Percentiles rank a stretch among this genome's conserved stretches.
Conservation (phyloP, 2,797 vertebrate genomes). For the Syndactyla subalaris region DNA sequence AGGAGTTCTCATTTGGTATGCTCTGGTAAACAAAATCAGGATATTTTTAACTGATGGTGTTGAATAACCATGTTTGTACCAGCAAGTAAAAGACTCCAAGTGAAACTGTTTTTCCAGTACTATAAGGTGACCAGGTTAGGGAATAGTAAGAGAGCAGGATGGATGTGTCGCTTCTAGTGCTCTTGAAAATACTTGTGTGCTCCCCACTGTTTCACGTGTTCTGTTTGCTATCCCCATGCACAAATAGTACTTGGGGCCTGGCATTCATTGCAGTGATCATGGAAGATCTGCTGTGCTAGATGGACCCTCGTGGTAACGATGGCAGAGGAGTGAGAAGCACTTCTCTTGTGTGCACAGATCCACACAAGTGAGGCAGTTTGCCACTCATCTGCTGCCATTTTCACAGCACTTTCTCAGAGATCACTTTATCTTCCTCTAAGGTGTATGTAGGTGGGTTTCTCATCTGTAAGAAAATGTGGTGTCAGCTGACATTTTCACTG, state of each 20-base stretch:
- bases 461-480: neutral
- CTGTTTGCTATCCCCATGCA: neutral
- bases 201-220: neutral
- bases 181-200: neutral
- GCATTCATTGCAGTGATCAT: neutral
- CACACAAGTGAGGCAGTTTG: neutral
- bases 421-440: neutral
- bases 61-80: neutral
- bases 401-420: neutral
- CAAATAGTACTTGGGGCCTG: neutral
- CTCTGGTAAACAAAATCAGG: neutral
- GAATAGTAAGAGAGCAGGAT: neutral
- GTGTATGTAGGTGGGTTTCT: neutral
- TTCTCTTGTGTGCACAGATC: neutral
- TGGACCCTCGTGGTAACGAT: fast-evolving
- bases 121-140: neutral
- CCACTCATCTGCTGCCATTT: neutral
- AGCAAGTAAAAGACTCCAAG: neutral
- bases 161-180: neutral
- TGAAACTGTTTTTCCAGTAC: neutral
- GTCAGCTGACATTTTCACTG: neutral
- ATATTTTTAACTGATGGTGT: neutral
- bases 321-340: neutral
- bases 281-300: neutral
- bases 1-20: neutral